Evolutionary conservation across 2,888 invertebrate species (phyloP).

Genomic region (Mayetiola destructor): DNA sequence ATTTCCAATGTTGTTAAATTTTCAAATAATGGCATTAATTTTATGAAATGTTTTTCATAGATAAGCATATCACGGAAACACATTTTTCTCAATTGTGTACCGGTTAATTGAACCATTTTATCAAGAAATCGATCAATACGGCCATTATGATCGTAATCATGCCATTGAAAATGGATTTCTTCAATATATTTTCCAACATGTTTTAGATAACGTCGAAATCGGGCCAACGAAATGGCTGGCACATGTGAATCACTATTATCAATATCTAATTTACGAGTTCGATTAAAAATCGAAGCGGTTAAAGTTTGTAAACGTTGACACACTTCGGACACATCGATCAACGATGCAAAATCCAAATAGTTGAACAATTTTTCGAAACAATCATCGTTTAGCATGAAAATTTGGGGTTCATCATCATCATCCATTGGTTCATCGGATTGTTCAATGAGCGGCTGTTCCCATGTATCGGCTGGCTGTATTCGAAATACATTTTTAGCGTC

Average conservation of each 20-base stretch:
- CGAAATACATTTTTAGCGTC: background rate
- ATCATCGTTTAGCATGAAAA: constrained; percentile 2
- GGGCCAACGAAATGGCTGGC: background rate
- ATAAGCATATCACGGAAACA: background rate
- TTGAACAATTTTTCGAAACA: background rate
- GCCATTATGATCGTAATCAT: background rate
- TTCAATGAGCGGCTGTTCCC: background rate
- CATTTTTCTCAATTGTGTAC: background rate
- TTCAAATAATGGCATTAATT: background rate
- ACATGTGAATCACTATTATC: background rate
- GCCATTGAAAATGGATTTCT: background rate
- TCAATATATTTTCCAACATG: background rate
- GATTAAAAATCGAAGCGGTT: background rate
- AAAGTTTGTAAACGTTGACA: background rate
- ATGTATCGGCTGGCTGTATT: background rate
- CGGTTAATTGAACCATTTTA: background rate
- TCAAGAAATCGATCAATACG: background rate
- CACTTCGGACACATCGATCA: background rate
- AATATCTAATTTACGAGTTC: background rate
- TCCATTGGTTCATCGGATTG: background rate
- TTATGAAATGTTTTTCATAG: background rate
- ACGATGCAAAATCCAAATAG: background rate
- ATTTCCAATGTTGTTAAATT: background rate
- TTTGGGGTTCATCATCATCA: background rate
- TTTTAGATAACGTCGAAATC: background rate